A percentile compares a stretch with the other conserved stretches of the same genome.
Evolutionary conservation across 2,113 vertebrate species (phyloP).

Genomic region (Rhinolophus sinicus): DNA sequence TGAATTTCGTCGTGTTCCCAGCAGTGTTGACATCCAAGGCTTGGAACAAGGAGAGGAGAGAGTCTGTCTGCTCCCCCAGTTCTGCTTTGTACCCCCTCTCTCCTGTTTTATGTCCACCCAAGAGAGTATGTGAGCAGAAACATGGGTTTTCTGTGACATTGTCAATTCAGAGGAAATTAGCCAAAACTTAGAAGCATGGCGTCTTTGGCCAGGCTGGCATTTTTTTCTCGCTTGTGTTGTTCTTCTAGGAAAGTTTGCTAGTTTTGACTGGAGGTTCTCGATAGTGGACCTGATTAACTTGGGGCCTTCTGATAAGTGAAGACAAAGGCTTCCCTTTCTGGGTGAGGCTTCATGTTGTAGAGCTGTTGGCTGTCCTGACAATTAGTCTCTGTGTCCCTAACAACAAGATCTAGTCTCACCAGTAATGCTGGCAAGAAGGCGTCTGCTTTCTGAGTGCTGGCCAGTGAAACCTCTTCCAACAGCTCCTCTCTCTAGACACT

Average conservation of each 20-base stretch:
- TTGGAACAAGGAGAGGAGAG: background rate
- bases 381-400: background rate
- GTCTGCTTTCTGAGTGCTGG: accelerated
- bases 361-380: background rate
- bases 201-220: background rate
- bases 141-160: background rate
- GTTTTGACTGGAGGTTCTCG: background rate
- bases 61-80: background rate
- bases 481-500: background rate
- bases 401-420: background rate
- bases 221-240: background rate
- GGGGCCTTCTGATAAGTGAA: background rate
- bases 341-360: background rate
- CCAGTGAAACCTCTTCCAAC: background rate
- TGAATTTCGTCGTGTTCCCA: background rate
- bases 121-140: background rate
- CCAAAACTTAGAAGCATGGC: background rate
- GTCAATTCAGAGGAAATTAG: background rate
- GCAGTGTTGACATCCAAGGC: accelerated
- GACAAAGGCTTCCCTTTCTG: background rate
- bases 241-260: background rate
- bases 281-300: background rate
- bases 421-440: background rate
- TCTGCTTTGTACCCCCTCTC: background rate
- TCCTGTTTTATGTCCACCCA: background rate